Base-by-base conservation (phyloP, 53 echinoderm and acorn worm genomes). In the Crossaster papposus region DNA sequence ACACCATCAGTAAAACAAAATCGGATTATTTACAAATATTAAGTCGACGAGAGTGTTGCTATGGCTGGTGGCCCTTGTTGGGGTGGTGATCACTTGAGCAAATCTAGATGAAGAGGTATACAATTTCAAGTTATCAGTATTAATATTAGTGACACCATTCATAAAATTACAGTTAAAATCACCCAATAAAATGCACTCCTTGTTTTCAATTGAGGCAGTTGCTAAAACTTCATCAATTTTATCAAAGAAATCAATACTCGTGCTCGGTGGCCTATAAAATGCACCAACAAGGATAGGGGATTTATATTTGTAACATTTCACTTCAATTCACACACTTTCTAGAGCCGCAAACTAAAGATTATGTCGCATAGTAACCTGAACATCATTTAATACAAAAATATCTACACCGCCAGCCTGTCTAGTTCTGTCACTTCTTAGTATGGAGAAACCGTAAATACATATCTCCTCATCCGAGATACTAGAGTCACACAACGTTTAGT, bases 401-500 rank as follows among this genome's bases (percentile, higher is more conserved):
- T 54, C 79, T 23, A 91, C 87, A 14, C 82, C 82, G 7, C 85
- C 91, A 32, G 86, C 91, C 34, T 70, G 51, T 29, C 91, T 51
- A 22, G 70, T 79, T 52, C 82, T 82, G 31, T 92, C 92, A 13
- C 33, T 53, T 64, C 92, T 88, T 2, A 82, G 20, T 18, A 88
- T 20, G 26, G 64, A 28, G 31, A 71, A 89, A 24, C 89, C 79
- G 50, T 64, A 44, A 23, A 89, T 37, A 20, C 9, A 3, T 74
- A 93, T 23, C 62, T 93, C 93, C 2, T 52, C 12, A 33, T 93
- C 80, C 37, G 83, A 65, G 51, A 93, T 38, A 36, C 31, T 30
- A 32, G 53, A 33, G 70, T 93, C 93, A 31, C 83, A 84, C 79
- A 83, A 79, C 6, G 90, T 89, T 79, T 89, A 90, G 36, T 84